Evolutionary conservation across 2,113 vertebrate genomes (phyloP).

Genomic region (Mirounga angustirostris): DNA sequence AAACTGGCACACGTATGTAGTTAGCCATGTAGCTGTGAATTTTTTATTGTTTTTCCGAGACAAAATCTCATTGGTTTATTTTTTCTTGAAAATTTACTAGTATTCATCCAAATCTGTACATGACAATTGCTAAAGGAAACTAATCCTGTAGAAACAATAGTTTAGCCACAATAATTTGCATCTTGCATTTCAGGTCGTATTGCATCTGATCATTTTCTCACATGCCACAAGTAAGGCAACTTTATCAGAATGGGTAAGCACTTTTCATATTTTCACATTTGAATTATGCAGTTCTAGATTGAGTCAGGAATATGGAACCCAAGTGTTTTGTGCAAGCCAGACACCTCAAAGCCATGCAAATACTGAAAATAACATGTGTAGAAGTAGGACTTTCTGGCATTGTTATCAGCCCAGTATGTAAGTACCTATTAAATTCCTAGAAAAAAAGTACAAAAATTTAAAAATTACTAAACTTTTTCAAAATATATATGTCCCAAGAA

Average conservation of each 20-base stretch:
- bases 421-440: not conserved
- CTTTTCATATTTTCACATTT: constrained; percentile 14
- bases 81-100: not conserved
- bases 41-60: not conserved
- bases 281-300: not conserved
- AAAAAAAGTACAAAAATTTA: not conserved
- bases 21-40: not conserved
- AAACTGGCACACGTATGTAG: not conserved
- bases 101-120: not conserved
- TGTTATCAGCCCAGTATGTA: not conserved
- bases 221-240: not conserved
- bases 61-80: not conserved
- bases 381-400: not conserved
- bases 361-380: not conserved
- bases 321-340: not conserved
- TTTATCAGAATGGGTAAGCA: not conserved
- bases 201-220: not conserved
- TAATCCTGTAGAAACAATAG: not conserved
- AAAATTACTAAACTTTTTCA: not conserved
- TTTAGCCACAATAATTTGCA: not conserved
- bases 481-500: not conserved
- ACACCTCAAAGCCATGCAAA: not conserved
- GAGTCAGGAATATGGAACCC: not conserved
- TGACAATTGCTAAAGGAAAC: not conserved
- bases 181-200: not conserved